Base-by-base conservation (phyloP, 2,888 invertebrate genomes). In the Muschampia plurimacula region DNA sequence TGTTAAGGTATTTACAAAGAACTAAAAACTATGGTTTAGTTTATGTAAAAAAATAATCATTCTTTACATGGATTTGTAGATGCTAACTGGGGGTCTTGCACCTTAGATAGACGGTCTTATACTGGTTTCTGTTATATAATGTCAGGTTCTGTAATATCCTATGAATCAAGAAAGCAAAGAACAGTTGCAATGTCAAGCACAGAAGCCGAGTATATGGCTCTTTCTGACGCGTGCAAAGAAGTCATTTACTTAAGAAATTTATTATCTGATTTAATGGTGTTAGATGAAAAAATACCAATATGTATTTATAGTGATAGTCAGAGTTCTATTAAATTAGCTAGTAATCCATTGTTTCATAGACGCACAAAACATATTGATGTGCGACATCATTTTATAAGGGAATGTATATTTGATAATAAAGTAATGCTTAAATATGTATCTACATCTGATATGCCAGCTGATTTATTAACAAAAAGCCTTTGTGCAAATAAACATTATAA, bases 171-270 rank as follows among this genome's bases (percentile, higher is more conserved):
- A 39, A 84, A 84, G 75, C 83, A 84, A 65, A 77, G 69, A 69
- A 83, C 81, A n/a, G 80, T 83, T 41, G 84, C 84, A 9, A 65
- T 84, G 3, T 80, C 80, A 0, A 82, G 81, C 57, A 80, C 80
- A 12, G 81, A 83, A 73, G 55, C 74, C 2, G 70, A 67, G 3
- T 74, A 74, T 28, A 70, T 75, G 72, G 74, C 52, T 5, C 28
- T 75, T 9, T 44, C 74, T 41, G 77, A 78, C 49, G 73, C 76
- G 0, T 76, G 75, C 69, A 78, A 73, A 73, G 79, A 78, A 69
- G 74, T 74, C 7, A 39, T 78, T 4, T 78, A 77, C 72, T 71
- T 80, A 65, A 74, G 49, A 55, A 74, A 71, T 36, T 67, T 80
- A 41, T 28, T 64, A 28, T 67, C 10, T 67, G 77, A 80, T 52